These are phyloP conservation scores for Aporrectodea caliginosa DNA, from an alignment of 1,140 invertebrate genomes.

Conservation along the genomic window DNA sequence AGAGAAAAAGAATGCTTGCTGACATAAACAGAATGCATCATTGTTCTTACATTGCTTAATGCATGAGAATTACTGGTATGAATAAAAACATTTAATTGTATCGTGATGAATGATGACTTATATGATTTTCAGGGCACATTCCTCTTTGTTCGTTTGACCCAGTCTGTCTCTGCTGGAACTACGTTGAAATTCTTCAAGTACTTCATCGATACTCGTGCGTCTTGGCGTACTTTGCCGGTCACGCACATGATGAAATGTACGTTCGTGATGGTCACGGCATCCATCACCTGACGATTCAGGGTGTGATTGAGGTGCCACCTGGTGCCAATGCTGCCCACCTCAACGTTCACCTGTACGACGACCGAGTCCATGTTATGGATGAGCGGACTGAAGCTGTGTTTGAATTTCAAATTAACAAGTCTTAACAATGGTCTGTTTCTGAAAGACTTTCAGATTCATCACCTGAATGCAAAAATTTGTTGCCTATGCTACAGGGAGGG, in stretches of 20 bases:
- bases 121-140: slow-evolving; percentile 7
- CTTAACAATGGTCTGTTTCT: too few species aligned
- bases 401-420: too few species aligned
- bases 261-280: slow-evolving; percentile 37
- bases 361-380: slow-evolving; percentile 13
- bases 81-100: too few species aligned
- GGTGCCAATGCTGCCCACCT: slow-evolving; percentile 33
- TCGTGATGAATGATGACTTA: too few species aligned
- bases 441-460: too few species aligned
- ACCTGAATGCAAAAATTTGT: too few species aligned
- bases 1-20: too few species aligned
- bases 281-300: slow-evolving; percentile 39
- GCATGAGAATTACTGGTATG: too few species aligned
- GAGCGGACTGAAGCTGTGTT: too few species aligned
- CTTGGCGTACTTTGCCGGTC: slow-evolving; percentile 39
- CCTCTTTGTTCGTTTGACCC: slow-evolving; percentile 31
- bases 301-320: slow-evolving; percentile 39
- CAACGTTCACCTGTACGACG: slow-evolving; percentile 35
- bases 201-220: slow-evolving; percentile 38
- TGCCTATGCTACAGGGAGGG: too few species aligned
- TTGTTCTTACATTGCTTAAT: too few species aligned
- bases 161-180: slow-evolving; percentile 40
- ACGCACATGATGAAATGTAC: slow-evolving; percentile 38
- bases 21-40: too few species aligned
- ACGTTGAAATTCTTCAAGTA: slow-evolving; percentile 37